Evolutionary conservation across 2,888 invertebrate species (phyloP).

Genomic region (Stramonita haemastoma): DNA sequence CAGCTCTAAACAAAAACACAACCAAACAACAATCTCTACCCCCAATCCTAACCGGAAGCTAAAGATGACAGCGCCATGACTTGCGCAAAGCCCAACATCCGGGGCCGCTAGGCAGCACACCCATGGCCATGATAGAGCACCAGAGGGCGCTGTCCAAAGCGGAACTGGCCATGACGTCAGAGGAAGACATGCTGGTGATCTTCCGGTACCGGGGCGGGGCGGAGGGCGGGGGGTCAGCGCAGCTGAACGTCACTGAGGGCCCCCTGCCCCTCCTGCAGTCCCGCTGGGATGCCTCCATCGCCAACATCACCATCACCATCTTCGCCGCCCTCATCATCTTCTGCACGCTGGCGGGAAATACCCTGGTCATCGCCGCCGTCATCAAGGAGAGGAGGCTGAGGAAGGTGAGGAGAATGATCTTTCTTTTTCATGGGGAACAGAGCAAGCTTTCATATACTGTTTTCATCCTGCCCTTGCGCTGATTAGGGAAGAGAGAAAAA

Average conservation of each 20-base stretch:
- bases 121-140: neutral
- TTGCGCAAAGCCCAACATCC: neutral
- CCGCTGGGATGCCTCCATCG: constrained; percentile 34
- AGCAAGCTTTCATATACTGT: no score
- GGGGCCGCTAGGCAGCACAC: neutral
- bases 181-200: constrained; percentile 28
- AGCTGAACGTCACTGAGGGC: constrained; percentile 5
- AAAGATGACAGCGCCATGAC: neutral
- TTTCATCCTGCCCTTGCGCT: no score
- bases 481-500: neutral
- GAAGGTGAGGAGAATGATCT: constrained; percentile 79
- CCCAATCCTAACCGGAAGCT: neutral
- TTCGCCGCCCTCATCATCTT: constrained; percentile 73
- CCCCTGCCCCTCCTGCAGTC: neutral
- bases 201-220: constrained; percentile 24
- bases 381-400: constrained; percentile 77
- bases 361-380: constrained; percentile 79
- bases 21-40: no score
- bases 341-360: constrained; percentile 78
- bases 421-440: no score
- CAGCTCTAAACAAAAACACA: no score
- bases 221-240: neutral
- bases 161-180: constrained; percentile 7
- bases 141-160: constrained; percentile 3
- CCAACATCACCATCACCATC: constrained; percentile 53